Percentiles rank a stretch among this genome's conserved stretches.
Conservation (phyloP, 1,140 invertebrate species). For the Caenorhabditis tropicalis region DNA sequence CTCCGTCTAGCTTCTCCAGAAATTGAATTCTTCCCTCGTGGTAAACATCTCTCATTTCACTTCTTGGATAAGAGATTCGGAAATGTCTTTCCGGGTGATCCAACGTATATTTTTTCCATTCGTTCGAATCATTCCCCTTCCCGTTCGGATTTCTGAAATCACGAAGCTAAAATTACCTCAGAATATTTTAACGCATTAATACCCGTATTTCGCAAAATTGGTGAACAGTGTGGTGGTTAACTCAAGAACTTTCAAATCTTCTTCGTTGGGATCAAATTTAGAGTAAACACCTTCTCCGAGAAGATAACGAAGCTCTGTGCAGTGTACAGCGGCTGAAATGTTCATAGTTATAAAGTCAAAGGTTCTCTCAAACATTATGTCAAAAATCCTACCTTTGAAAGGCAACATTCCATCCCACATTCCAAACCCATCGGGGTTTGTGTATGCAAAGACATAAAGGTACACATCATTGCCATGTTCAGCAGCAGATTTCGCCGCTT, state of each 20-base stretch:
- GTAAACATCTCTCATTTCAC: slow-evolving; percentile 44
- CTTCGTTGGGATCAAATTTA: slow-evolving; percentile 46
- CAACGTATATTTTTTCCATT: slow-evolving; percentile 23
- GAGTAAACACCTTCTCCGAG: slow-evolving; percentile 57
- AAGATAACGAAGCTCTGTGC: slow-evolving; percentile 60
- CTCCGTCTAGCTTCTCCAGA: slow-evolving; percentile 1
- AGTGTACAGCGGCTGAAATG: slow-evolving; percentile 62
- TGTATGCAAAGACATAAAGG: slow-evolving; percentile 48
- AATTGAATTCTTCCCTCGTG: slow-evolving; percentile 17
- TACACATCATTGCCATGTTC: slow-evolving; percentile 75
- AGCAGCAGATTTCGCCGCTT: slow-evolving; percentile 7
- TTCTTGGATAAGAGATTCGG: neutral
- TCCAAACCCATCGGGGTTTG: slow-evolving; percentile 46
- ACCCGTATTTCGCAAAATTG: slow-evolving; percentile 65
- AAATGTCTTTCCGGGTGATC: slow-evolving; percentile 28
- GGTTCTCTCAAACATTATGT: neutral
- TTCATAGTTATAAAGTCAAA: neutral
- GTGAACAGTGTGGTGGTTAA: slow-evolving; percentile 55
- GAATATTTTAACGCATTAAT: neutral
- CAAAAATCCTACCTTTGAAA: slow-evolving; percentile 11
- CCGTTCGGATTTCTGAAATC: slow-evolving; percentile 54
- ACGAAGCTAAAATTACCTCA: neutral
- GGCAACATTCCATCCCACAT: slow-evolving; percentile 30
- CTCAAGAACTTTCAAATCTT: slow-evolving; percentile 55
- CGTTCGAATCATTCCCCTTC: neutral